Base-by-base conservation (phyloP, 1,140 invertebrate species). In the Conus betulinus region DNA sequence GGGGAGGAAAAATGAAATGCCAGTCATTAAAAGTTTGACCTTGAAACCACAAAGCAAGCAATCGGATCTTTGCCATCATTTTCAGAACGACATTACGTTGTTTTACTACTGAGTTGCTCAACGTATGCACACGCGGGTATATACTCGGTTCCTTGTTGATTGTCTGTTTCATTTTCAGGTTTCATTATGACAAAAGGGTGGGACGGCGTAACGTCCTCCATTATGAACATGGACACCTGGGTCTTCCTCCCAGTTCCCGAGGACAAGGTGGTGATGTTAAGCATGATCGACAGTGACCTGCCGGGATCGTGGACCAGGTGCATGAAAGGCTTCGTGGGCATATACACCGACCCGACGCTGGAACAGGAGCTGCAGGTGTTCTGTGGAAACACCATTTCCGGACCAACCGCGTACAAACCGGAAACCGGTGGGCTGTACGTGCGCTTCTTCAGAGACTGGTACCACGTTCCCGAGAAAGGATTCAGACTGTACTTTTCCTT, bases 401-500 rank as follows among this genome's bases (percentile, higher is more conserved):
- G 67, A 1, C 82, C 57, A 52, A 20, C 15, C 52, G 17, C 4
- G 6, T 25, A 83, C 82, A 53, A n/a, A 17, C 52, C 52, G 11
- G 52, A 83, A 51, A 25, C 82, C 7, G 39, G 23, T 5, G 53
- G 5, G 10, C 52, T 83, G 53, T 6, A 23, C 23, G 15, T 83
- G 52, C 82, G 57, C 52, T 83, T 83, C 82, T 1, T 55, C 8
- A 60, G 8, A 4, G 57, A 60, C 57, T 60, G 57, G 57, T 1
- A 23, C 23, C 3, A 5, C 11, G 27, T 4, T n/a, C 7, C 23
- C 13, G 6, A 10, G 5, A 11, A 8, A 17, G 84, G 67, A 3
- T 74, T 85, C 39, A 23, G 67, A 52, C 84, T 85, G 6, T 8
- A 10, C 10, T 85, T 85, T n/a, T 76, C 84, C 13, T 85, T 85